Percentiles rank a stretch among this genome's conserved stretches.
Conservation (phyloP, 2,888 invertebrate species). For the Norana najaformis region DNA sequence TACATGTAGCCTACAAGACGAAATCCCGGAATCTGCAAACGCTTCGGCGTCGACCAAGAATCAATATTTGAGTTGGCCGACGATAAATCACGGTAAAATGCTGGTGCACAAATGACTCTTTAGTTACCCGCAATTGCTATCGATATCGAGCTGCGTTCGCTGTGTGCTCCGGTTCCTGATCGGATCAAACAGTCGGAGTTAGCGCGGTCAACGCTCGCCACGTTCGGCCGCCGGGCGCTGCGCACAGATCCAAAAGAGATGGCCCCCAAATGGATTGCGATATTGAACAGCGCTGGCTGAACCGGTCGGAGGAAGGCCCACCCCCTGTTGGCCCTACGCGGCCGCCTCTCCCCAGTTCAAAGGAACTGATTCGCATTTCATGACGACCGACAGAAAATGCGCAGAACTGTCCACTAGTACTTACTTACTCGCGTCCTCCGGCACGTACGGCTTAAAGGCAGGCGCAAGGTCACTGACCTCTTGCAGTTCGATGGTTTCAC, state of each 20-base stretch:
- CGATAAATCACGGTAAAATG: neutral
- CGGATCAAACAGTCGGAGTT: neutral
- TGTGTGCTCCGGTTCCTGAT: neutral
- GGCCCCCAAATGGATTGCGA: neutral
- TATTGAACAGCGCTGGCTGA: neutral
- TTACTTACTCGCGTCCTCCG: no score
- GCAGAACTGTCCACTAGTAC: no score
- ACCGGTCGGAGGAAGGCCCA: no score
- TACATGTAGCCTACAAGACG: no score
- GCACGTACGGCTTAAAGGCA: neutral
- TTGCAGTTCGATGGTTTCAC: neutral
- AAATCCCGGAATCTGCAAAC: no score
- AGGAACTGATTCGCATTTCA: neutral
- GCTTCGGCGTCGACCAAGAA: neutral
- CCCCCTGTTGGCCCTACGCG: no score
- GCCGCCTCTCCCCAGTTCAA: neutral
- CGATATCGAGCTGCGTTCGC: neutral
- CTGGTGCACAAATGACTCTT: neutral
- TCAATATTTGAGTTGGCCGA: constrained; percentile 13
- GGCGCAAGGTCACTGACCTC: neutral
- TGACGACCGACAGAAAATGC: neutral
- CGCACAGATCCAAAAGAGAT: neutral
- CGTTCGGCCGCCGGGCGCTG: neutral
- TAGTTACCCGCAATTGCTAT: neutral
- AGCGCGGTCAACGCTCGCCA: neutral